Evolutionary conservation across 1,140 invertebrate species (phyloP), one percentile per base, ranked within the genome.

Genomic region (Pogonomyrmex barbatus): DNA sequence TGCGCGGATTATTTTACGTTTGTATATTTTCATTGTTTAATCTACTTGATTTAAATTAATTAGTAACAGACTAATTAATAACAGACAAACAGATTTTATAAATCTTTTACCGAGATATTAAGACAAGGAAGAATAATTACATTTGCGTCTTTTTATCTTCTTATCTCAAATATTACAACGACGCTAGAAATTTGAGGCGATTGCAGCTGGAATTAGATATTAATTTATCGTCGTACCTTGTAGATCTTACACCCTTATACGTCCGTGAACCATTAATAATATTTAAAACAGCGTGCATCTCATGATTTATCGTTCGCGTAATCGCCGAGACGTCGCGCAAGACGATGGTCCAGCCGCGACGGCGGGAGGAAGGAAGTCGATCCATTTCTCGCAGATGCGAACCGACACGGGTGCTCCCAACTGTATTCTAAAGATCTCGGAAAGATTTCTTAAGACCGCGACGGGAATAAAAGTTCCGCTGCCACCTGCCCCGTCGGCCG

Each of bases 371-470:
- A 81, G 63, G 47, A 54, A 82, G 79, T 82, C 65, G 78, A 82
- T 82, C 39, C 67, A 56, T 71, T 82, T 71, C 67, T 82, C 39
- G 65, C 78, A 71, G 52, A 82, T 82, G 78, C 65, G 39, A 71
- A 58, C 67, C 39, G 52, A n/a, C 67, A n/a, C 67, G 78, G 52
- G 17, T 82, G 78, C 67, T 56, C 67, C 65, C 78, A 65, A 71
- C 65, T 71, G 78, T 71, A 82, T 71, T 71, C 65, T 71, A 71
- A 82, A 71, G 78, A 82, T 82, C 67, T 47, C 78, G 52, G 52
- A 36, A 82, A 71, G 67, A 82, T 82, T 82, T 71, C 67, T 71
- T 58, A 58, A 71, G 67, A 77, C 39, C 60, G 45, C 68, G 56
- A 73, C 81, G 33, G 56, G 56, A 77, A 84, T 77, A 50, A 84